Evolutionary conservation across 2,113 vertebrate species (phyloP), one percentile per base, ranked within the genome.

Genomic region (Gobio gobio): DNA sequence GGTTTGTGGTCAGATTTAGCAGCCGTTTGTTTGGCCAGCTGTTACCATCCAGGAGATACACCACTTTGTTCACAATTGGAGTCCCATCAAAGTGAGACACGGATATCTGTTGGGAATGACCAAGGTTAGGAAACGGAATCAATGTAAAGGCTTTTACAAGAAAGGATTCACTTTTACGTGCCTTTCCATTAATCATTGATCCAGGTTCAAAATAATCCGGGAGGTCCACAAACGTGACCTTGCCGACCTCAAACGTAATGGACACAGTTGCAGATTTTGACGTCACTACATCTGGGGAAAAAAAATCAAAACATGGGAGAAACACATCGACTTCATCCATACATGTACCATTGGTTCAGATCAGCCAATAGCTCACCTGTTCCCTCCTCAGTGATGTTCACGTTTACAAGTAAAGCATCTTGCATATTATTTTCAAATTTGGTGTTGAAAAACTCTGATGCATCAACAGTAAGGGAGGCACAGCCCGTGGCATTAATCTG

Each of bases 1-100:
- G 29, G 81, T 94, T 77, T 4, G 94, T 93, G 2, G 93, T 95
- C 24, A 94, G 86, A 36, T 94, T 94, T 33, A 86, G 47, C 0
- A 90, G 16, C 6, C 5, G 24, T 0, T 7, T 6, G 2, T 72
- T 0, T 2, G 85, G 68, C 90, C 91, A 91, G 0, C 5, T 8
- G 54, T 54, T 54, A 2, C 51, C 14, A 54, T 18, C 4, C 4
- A 54, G 51, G 14, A 54, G 51, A 54, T 54, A 18, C 0, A 54
- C 51, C 0, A 1, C 51, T 54, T 18, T 54, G 51, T 18, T 54
- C 1, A 14, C 51, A 18, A 54, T 18, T 54, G 51, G 51, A 18
- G 51, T 18, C 1, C 51, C 51, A 54, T 54, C 5, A 0, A 54
- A 54, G 18, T 0, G 51, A 16, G 51, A 54, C 51, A 18, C 51